These are phyloP conservation scores for Drosophila setosimentum DNA, from an alignment of 2,888 invertebrate genomes.

Conservation along the genomic window DNA sequence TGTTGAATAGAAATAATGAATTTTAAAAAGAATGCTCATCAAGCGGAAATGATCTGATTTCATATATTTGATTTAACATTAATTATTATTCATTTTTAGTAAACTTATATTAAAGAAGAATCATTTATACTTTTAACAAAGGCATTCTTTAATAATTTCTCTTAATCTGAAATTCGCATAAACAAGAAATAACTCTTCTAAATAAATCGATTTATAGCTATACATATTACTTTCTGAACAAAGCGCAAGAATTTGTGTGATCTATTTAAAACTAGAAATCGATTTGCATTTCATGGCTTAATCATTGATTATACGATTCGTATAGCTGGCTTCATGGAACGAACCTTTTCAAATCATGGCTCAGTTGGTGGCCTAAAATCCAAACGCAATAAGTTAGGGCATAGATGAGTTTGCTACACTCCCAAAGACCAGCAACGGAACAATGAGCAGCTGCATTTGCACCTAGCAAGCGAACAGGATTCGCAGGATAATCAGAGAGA, in stretches of 20 bases:
- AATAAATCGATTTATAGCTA: not conserved
- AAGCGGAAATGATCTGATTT: not conserved
- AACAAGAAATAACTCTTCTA: not conserved
- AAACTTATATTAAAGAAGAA: not conserved
- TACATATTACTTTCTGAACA: not conserved
- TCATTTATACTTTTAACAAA: not conserved
- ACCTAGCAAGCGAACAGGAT: constrained; percentile 60
- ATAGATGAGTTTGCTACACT: constrained; percentile 10
- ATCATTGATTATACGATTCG: constrained; percentile 47
- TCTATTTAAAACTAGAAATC: constrained; percentile 17
- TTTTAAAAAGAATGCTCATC: not conserved
- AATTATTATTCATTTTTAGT: too few species aligned
- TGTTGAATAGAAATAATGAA: not conserved
- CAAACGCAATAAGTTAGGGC: constrained; percentile 24
- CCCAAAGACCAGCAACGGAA: constrained; percentile 10
- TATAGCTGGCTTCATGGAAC: constrained; percentile 16
- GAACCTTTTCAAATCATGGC: constrained; percentile 19
- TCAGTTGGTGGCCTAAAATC: constrained; percentile 56
- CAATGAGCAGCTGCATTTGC: constrained; percentile 70
- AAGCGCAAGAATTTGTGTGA: not conserved
- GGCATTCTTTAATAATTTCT: not conserved
- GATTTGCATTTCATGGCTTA: constrained; percentile 31
- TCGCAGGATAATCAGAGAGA: constrained; percentile 52
- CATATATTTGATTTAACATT: too few species aligned
- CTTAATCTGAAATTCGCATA: not conserved